Conservation (phyloP, 64 coral and sea anemone species). For the Exaiptasia diaphana region DNA sequence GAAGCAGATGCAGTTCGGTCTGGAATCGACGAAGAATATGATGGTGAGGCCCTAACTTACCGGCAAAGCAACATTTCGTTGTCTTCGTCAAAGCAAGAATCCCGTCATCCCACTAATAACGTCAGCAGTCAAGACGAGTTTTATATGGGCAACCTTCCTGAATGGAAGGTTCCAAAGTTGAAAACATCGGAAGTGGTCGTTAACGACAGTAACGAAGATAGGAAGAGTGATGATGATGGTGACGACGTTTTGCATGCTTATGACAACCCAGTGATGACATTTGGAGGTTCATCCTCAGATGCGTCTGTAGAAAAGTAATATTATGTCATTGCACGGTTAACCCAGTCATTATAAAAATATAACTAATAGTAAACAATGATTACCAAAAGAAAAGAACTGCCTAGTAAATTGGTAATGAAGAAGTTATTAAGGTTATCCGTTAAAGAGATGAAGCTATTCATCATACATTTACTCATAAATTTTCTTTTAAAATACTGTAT, state of each 20-base stretch:
- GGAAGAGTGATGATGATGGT: neutral
- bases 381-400: too few relatives aligned
- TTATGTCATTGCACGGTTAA: too few relatives aligned
- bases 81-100: neutral
- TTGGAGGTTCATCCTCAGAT: slow-evolving; percentile 10
- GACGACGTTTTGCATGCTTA: slow-evolving; percentile 37
- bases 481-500: too few relatives aligned
- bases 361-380: too few relatives aligned
- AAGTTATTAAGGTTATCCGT: too few relatives aligned
- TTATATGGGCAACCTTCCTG: slow-evolving; percentile 61
- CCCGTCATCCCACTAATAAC: neutral
- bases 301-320: neutral
- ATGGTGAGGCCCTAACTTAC: neutral
- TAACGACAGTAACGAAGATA: neutral
- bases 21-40: neutral
- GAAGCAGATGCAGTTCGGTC: slow-evolving; percentile 53
- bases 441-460: too few relatives aligned
- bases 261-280: slow-evolving; percentile 61
- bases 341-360: too few relatives aligned
- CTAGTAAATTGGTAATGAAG: too few relatives aligned
- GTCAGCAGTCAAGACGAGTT: slow-evolving; percentile 57
- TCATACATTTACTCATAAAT: too few relatives aligned
- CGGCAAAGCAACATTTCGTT: neutral
- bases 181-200: slow-evolving; percentile 34
- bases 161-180: slow-evolving; percentile 77